Evolutionary conservation across 1,140 invertebrate genomes (phyloP), one percentile per base, ranked within the genome.

Genomic region (Drosophila paulistorum): DNA sequence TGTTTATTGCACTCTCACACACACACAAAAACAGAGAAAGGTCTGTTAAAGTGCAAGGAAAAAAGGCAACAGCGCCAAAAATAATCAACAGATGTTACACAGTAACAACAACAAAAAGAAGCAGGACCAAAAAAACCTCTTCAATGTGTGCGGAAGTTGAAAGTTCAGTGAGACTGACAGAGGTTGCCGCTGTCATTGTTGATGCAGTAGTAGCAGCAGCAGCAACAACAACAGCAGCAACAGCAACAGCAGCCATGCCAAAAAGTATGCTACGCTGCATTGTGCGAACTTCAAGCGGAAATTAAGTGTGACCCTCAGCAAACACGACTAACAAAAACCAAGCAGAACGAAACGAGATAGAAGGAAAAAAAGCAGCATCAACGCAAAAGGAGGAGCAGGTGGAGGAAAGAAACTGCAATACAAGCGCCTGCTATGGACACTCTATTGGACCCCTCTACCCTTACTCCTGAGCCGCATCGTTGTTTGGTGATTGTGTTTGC

Each of bases 401-500:
- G 6, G 6, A 30, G 30, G 30, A 30, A 30, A 30, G 30, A 30
- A 30, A 30, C 30, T 6, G 74, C 79, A 51, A 51, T 48, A 48
- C 82, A 86, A 86, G 82, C 81, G 74, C 74, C 17, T 72, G 68
- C 78, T 76, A 51, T 64, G 57, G 68, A 82, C 83, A 89, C 83
- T 86, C 76, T 79, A 86, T 86, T 87, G 37, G 87, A 77, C 79
- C 2, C 33, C 45, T 23, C 17, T n/a, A 9, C n/a, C 9, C 30
- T 37, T 17, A 39, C 20, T 13, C 33, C 42, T 23, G 5, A 14
- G 5, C 42, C 62, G 62, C 75, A 70, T 64, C 68, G 74, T 76
- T 86, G 83, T 87, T 86, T 87, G 77, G 83, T 86, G 83, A 86
- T 86, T 87, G 83, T 87, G 83, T 89, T 89, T 87, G 83, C 84